Conservation (phyloP, 2,797 vertebrate genomes). For the Danionella dracula region DNA sequence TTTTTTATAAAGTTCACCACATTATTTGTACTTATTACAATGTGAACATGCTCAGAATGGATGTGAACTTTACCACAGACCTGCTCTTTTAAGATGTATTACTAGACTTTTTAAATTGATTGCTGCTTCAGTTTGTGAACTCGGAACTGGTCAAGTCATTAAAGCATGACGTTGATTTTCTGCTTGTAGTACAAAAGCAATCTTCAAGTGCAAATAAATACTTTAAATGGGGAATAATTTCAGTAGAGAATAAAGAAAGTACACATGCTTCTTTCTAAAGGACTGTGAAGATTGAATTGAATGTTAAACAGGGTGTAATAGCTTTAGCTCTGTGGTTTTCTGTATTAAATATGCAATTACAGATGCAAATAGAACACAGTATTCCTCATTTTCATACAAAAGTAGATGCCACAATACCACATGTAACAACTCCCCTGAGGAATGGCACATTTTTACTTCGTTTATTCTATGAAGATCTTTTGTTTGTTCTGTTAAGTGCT, state of each 20-base stretch:
- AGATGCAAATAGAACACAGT: constrained; percentile 5
- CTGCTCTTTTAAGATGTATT: not conserved
- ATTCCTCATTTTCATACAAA: not conserved
- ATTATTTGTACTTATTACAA: not conserved
- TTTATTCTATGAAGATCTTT: not conserved
- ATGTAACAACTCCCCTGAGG: not conserved
- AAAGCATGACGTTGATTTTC: constrained; percentile 5
- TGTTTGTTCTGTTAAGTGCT: not conserved
- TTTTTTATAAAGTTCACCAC: no score
- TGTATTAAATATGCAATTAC: not conserved
- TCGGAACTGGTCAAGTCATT: not conserved
- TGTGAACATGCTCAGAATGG: not conserved
- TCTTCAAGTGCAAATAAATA: constrained; percentile 35
- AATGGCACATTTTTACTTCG: not conserved
- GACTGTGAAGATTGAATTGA: constrained; percentile 32
- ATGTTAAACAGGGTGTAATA: constrained; percentile 29
- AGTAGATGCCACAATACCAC: not conserved
- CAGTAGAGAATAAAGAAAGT: constrained; percentile 15
- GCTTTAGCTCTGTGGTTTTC: constrained; percentile 21
- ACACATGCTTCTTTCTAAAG: constrained; percentile 32
- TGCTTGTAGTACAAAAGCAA: not conserved
- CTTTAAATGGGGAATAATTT: constrained; percentile 7
- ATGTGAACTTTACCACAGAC: not conserved
- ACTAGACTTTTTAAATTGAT: not conserved
- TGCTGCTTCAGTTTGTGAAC: constrained; percentile 29